Conservation (phyloP, 2,113 vertebrate species). For the Orycteropus afer region DNA sequence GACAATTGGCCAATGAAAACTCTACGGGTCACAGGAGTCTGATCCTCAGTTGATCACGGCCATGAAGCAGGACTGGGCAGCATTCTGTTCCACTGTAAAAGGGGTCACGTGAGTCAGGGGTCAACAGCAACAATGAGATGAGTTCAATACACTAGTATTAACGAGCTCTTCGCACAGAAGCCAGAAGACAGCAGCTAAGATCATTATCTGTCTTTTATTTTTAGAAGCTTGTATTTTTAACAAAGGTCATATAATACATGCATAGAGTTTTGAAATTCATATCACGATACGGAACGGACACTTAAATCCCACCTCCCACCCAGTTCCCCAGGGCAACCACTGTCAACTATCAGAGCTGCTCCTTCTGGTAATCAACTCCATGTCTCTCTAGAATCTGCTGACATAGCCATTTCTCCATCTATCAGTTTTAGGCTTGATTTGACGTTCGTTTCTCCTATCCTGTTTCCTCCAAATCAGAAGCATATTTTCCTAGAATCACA, state of each 20-base stretch:
- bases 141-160: background rate
- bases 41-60: background rate
- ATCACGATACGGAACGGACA: background rate
- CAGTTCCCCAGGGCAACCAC: background rate
- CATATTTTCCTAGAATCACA: constrained; percentile 62
- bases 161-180: background rate
- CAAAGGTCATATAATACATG: background rate
- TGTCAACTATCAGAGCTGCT: background rate
- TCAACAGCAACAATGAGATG: background rate
- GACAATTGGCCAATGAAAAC: too few relatives aligned
- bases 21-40: too few relatives aligned
- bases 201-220: background rate
- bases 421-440: constrained; percentile 41
- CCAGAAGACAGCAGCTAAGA: background rate
- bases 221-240: background rate
- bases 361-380: constrained; percentile 21
- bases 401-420: background rate
- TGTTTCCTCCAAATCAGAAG: constrained; percentile 71
- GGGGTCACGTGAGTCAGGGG: too few relatives aligned
- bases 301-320: background rate
- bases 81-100: too few relatives aligned
- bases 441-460: background rate
- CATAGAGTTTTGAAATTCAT: background rate
- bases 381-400: constrained; percentile 6
- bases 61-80: too few relatives aligned